Evolutionary conservation across 2,113 vertebrate species (phyloP).

Genomic region (Forbesichthys agassizii): DNA sequence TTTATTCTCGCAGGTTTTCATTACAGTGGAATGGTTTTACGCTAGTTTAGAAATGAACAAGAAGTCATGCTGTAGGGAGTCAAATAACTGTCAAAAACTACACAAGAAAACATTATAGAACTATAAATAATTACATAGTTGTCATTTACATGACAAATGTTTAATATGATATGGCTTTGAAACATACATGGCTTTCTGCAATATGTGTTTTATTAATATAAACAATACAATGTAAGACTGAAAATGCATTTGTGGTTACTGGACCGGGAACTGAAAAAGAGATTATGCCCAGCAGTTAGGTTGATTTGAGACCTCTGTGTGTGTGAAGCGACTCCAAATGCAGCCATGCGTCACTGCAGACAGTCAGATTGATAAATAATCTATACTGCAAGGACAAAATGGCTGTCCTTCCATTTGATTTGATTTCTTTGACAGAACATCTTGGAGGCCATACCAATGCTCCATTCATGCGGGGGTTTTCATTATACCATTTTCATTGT

Average conservation of each 20-base stretch:
- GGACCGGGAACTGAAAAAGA: conserved; percentile 57
- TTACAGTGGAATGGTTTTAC: conserved; percentile 29
- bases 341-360: conserved; percentile 60
- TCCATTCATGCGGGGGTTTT: conserved; percentile 30
- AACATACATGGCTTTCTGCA: conserved; percentile 15
- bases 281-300: conserved; percentile 56
- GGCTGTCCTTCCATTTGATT: conserved; percentile 67
- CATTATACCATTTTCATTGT: conserved; percentile 62
- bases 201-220: neutral
- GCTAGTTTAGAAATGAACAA: conserved; percentile 26
- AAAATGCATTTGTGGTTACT: conserved; percentile 54
- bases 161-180: conserved; percentile 3
- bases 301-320: conserved; percentile 33
- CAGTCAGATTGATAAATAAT: conserved; percentile 75
- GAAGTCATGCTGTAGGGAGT: conserved; percentile 33
- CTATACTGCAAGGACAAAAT: conserved; percentile 71
- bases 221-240: conserved; percentile 29
- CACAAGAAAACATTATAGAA: conserved; percentile 19
- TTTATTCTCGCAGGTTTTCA: conserved; percentile 42
- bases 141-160: neutral
- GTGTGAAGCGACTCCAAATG: conserved; percentile 67
- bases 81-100: conserved; percentile 52
- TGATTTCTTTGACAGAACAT: conserved; percentile 63
- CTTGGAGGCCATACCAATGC: conserved; percentile 45
- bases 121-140: neutral